Base-by-base conservation (phyloP, 2,888 invertebrate species). In the Aleiodes alternator region DNA sequence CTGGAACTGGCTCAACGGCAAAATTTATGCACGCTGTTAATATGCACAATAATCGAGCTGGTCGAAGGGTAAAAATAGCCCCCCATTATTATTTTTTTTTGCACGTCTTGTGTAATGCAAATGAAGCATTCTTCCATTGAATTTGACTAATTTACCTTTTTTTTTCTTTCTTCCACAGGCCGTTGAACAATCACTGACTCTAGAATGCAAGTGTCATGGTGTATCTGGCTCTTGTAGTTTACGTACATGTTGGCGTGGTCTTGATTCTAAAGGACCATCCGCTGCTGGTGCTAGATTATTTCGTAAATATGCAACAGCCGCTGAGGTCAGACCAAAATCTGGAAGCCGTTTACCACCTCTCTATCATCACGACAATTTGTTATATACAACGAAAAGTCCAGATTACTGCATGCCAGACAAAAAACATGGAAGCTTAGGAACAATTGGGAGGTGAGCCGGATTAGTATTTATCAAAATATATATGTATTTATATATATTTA, bases 181-280 rank as follows among this genome's bases (percentile, higher is more conserved):
- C 75, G 94, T 95, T 77, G 90, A 91, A 59, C 90, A 92, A 79
- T 93, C 92, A 80, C 85, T 93, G 76, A 90, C 90, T 59, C 90
- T 91, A 84, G 92, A 95, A 86, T 96, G 96, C 91, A 96, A 96
- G 86, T 96, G 96, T 84, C 96, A 96, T 90, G 96, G 96, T 51
- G 95, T 96, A 74, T 95, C 95, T 12, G 95, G 95, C 0, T 95
- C 96, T 69, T 96, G 96, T 88, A 95, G 94, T 81, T 93, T 96
- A 82, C 94, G 94, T 86, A 96, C 95, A 55, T 96, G 96, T 87
- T 96, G 96, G 95, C 92, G 93, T 82, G 92, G 95, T 1, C 89
- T 96, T 81, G 88, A 88, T 8, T 83, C 87, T 1, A 81, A 84
- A 2, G 87, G 87, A 50, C 94, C 95, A 4, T 90, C 92, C 0